Conservation (phyloP, 2,797 vertebrate species). For the Pelobates cultripes region DNA sequence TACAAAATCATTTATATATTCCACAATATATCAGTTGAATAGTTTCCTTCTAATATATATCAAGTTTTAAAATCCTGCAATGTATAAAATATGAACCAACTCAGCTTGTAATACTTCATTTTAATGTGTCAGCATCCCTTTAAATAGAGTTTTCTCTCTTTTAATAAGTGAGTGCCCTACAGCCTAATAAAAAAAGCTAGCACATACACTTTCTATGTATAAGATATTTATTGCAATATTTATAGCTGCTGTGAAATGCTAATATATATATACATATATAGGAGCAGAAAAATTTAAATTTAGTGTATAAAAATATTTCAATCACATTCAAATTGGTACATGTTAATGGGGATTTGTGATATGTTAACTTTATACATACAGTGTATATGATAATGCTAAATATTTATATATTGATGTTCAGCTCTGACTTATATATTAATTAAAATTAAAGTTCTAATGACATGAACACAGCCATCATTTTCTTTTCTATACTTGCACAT, state of each 20-base stretch:
- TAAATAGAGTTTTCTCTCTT: constrained; percentile 30
- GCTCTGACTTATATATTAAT: background rate
- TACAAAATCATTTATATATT: background rate
- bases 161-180: constrained; percentile 22
- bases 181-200: constrained; percentile 25
- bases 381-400: background rate
- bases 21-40: constrained; percentile 19
- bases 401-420: background rate
- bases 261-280: constrained; percentile 3
- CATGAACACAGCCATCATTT: background rate
- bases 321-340: background rate
- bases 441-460: no score
- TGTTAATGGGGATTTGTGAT: background rate
- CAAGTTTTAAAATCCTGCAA: constrained; percentile 9
- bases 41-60: background rate
- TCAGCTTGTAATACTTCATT: constrained; percentile 31
- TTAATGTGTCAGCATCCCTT: constrained; percentile 35
- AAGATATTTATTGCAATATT: constrained; percentile 34
- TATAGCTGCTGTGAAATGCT: constrained; percentile 20
- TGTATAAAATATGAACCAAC: constrained; percentile 38
- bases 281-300: constrained; percentile 14
- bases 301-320: background rate
- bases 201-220: constrained; percentile 16
- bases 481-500: background rate
- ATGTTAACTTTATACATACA: background rate